Percentiles rank a stretch among this genome's conserved stretches.
These are phyloP conservation scores for Tetrax tetrax DNA, from an alignment of 2,113 vertebrate genomes.

Conservation along the genomic window DNA sequence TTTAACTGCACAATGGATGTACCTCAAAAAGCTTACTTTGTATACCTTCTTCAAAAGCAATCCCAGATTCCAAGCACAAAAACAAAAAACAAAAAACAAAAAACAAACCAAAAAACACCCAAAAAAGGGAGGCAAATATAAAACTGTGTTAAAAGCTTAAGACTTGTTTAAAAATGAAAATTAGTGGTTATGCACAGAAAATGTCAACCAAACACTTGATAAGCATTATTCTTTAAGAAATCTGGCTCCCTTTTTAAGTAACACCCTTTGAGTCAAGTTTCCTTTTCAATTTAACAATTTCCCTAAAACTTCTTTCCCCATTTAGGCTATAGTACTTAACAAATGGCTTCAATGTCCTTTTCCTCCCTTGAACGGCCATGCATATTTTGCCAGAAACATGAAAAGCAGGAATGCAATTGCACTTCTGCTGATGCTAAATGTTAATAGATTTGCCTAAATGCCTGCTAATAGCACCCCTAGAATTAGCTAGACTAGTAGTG, in stretches of 20 bases:
- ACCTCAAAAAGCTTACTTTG: not conserved
- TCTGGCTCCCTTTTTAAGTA: not conserved
- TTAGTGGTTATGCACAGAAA: not conserved
- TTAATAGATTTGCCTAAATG: constrained; percentile 79
- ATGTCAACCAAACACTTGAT: not conserved
- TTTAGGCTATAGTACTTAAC: not conserved
- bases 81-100: too few relatives aligned
- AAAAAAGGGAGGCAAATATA: not conserved
- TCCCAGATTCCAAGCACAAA: not conserved
- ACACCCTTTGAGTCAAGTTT: not conserved
- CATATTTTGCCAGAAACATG: constrained; percentile 68
- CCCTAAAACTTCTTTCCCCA: not conserved
- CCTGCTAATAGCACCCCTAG: constrained; percentile 74
- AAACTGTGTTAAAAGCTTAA: constrained; percentile 17
- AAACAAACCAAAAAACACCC: too few relatives aligned
- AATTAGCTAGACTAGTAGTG: constrained; percentile 78
- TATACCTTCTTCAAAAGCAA: not conserved
- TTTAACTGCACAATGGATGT: not conserved
- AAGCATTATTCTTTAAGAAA: not conserved
- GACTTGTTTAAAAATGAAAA: not conserved
- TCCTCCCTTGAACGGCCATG: constrained; percentile 39
- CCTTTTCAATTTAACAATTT: not conserved
- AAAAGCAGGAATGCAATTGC: constrained; percentile 56
- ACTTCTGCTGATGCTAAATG: constrained; percentile 77
- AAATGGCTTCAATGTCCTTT: not conserved